phyloP scores from a whole-genome alignment of 2,888 invertebrate species.

The Onchidella celtica region DNA sequence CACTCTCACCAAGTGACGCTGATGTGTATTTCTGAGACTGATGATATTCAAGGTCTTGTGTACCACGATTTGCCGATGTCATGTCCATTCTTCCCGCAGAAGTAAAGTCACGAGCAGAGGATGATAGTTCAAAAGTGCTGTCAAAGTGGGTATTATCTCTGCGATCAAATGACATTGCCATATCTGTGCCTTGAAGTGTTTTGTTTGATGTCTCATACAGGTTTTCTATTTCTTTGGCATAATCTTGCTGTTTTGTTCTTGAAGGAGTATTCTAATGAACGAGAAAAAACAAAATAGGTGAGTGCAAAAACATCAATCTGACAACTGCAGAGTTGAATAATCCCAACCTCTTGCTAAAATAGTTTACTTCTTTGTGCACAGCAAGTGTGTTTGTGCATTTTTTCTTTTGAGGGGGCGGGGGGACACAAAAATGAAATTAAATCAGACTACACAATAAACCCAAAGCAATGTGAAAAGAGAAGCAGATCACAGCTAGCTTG shows the following conservation, averaged over 20 bases:
- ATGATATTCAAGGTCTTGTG: slow-evolving; percentile 14
- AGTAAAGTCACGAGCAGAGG: slow-evolving; percentile 33
- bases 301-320: too few relatives aligned
- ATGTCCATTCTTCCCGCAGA: slow-evolving; percentile 1
- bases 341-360: too few relatives aligned
- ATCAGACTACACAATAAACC: too few relatives aligned
- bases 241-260: slow-evolving; percentile 31
- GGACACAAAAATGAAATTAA: too few relatives aligned
- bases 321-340: too few relatives aligned
- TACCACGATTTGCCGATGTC: slow-evolving; percentile 7
- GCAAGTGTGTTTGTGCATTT: too few relatives aligned
- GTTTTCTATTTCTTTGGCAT: slow-evolving; percentile 25
- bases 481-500: too few relatives aligned
- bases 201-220: slow-evolving; percentile 22
- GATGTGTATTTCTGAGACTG: slow-evolving; percentile 18
- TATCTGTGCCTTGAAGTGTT: background rate
- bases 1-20: slow-evolving; percentile 7
- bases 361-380: too few relatives aligned
- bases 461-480: too few relatives aligned
- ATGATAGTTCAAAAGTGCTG: slow-evolving; percentile 39
- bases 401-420: too few relatives aligned
- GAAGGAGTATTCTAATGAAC: slow-evolving; percentile 29
- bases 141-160: slow-evolving; percentile 28
- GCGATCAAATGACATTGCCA: slow-evolving; percentile 35
- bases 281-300: too few relatives aligned